Evolutionary conservation across 2,113 vertebrate genomes (phyloP).

Genomic region (Forbesichthys agassizii): DNA sequence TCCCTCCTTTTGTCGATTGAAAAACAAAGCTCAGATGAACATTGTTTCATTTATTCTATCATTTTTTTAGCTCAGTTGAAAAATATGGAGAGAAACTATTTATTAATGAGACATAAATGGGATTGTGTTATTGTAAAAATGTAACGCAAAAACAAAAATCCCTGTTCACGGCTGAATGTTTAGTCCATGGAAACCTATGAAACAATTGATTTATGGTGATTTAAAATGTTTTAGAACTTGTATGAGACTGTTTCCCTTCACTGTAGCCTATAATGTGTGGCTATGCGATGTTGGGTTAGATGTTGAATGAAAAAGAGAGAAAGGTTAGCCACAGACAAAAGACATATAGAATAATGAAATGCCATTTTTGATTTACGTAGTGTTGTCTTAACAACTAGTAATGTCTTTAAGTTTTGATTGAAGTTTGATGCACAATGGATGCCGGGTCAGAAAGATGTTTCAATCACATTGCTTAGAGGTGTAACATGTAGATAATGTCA

Average conservation of each 20-base stretch:
- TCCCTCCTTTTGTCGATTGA: conserved; percentile 27
- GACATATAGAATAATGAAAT: conserved; percentile 1
- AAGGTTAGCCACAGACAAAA: conserved; percentile 14
- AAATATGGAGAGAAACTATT: conserved; percentile 14
- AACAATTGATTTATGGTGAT: conserved; percentile 62
- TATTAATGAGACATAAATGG: conserved; percentile 13
- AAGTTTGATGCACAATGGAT: conserved; percentile 11
- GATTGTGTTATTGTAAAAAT: conserved; percentile 38
- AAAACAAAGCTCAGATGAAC: conserved; percentile 2
- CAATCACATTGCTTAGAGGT: neutral
- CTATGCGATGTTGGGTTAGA: conserved; percentile 28
- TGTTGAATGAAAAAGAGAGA: conserved; percentile 24
- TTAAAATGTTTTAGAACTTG: conserved; percentile 49
- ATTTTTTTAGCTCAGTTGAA: conserved; percentile 8
- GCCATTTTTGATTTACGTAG: conserved; percentile 20
- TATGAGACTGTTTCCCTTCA: conserved; percentile 57
- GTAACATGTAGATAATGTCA: conserved; percentile 22
- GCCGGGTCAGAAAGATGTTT: conserved; percentile 2
- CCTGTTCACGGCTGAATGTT: conserved; percentile 65
- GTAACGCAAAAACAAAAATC: conserved; percentile 27
- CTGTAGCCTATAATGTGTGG: conserved; percentile 38
- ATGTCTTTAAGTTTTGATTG: conserved; percentile 33
- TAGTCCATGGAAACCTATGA: conserved; percentile 54
- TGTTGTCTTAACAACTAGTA: neutral
- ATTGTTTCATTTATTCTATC: too few species aligned